Conservation (phyloP, 2,113 vertebrate genomes). For the Mesocricetus auratus region DNA sequence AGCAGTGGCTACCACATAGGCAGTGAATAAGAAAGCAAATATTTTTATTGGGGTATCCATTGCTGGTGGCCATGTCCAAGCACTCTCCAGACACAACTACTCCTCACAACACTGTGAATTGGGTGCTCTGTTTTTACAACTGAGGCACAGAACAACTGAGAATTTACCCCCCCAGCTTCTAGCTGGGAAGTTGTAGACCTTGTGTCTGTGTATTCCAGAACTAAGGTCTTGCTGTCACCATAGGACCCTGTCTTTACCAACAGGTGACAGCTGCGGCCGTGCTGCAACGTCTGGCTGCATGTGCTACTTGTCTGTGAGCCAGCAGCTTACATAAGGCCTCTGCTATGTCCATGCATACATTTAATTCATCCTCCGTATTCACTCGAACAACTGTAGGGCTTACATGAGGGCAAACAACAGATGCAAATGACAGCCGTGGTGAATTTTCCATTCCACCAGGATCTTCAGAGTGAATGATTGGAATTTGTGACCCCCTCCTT, state of each 20-base stretch:
- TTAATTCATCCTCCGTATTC: neutral
- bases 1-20: rapidly evolving
- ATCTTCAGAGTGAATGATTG: neutral
- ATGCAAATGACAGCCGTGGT: neutral
- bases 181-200: too few relatives aligned
- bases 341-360: neutral
- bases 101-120: neutral
- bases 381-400: neutral
- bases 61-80: rapidly evolving
- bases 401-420: neutral
- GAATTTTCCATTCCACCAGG: neutral
- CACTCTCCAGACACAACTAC: neutral
- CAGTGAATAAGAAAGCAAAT: too few relatives aligned
- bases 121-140: neutral
- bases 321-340: neutral
- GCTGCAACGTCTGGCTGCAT: neutral
- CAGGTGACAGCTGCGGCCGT: neutral
- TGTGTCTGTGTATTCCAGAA: neutral
- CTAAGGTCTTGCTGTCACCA: rapidly evolving
- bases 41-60: rapidly evolving
- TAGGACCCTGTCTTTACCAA: neutral
- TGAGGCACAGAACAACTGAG: neutral
- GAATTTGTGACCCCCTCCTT: too few relatives aligned
- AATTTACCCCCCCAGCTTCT: neutral
- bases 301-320: too few relatives aligned